Conservation (phyloP, 2,113 vertebrate genomes). For the Chloroceryle aenea region DNA sequence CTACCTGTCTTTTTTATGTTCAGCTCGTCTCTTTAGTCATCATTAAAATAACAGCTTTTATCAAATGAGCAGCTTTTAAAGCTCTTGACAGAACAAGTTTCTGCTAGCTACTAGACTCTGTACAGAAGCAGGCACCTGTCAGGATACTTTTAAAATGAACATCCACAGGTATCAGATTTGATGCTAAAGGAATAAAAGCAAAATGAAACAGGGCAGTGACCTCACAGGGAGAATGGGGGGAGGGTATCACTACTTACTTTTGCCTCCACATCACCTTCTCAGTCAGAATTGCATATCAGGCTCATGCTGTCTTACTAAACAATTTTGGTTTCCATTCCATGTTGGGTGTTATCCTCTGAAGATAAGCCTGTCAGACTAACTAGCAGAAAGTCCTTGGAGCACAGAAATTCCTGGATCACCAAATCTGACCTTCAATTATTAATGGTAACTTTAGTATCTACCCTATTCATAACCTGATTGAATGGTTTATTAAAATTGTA, state of each 20-base stretch:
- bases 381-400: not conserved
- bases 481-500: not conserved
- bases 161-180: not conserved
- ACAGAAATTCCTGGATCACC: not conserved
- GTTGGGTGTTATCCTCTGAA: not conserved
- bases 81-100: not conserved
- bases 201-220: not conserved
- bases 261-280: not conserved
- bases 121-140: not conserved
- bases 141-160: not conserved
- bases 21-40: not conserved
- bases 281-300: not conserved
- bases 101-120: not conserved
- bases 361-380: not conserved
- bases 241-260: not conserved
- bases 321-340: not conserved
- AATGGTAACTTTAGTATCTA: not conserved
- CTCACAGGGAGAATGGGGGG: not conserved
- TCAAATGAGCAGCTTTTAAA: not conserved
- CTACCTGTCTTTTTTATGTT: not conserved
- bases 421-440: not conserved
- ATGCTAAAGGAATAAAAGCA: not conserved
- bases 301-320: not conserved
- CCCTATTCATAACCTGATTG: not conserved
- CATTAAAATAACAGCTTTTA: not conserved